Evolutionary conservation across 2,113 vertebrate species (phyloP).

Genomic region (Propithecus coquereli): DNA sequence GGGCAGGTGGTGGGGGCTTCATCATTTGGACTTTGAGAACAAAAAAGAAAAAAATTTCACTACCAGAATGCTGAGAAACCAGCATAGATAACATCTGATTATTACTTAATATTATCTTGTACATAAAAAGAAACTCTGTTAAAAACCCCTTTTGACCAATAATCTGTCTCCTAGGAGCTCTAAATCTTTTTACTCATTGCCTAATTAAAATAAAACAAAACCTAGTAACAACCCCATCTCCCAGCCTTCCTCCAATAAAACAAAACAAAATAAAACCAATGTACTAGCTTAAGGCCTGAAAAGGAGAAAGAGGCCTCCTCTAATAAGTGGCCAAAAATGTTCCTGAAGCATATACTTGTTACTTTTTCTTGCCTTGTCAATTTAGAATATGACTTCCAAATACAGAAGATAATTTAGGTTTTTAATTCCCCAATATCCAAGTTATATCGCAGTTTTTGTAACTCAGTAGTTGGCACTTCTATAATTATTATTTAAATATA

Average conservation of each 20-base stretch:
- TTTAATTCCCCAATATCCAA: background rate
- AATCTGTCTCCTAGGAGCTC: background rate
- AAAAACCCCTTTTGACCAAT: background rate
- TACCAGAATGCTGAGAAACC: background rate
- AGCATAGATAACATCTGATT: background rate
- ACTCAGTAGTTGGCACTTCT: background rate
- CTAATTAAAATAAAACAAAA: constrained; percentile 19
- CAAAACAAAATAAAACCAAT: background rate
- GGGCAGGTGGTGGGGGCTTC: too few species aligned
- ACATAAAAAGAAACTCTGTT: background rate
- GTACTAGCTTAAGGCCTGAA: background rate
- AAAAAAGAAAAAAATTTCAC: background rate
- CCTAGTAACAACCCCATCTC: background rate
- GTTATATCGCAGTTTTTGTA: background rate
- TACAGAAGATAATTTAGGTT: background rate
- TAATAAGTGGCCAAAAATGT: background rate
- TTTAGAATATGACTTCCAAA: constrained; percentile 30
- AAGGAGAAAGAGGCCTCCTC: background rate
- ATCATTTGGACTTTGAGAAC: background rate
- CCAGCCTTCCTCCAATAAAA: background rate
- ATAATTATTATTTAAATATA: background rate
- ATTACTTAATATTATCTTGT: background rate
- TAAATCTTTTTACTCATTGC: background rate
- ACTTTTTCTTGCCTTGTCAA: background rate
- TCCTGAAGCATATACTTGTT: background rate